phyloP scores from a whole-genome alignment of 1,140 invertebrate genomes.

The Drosophila persimilis region DNA sequence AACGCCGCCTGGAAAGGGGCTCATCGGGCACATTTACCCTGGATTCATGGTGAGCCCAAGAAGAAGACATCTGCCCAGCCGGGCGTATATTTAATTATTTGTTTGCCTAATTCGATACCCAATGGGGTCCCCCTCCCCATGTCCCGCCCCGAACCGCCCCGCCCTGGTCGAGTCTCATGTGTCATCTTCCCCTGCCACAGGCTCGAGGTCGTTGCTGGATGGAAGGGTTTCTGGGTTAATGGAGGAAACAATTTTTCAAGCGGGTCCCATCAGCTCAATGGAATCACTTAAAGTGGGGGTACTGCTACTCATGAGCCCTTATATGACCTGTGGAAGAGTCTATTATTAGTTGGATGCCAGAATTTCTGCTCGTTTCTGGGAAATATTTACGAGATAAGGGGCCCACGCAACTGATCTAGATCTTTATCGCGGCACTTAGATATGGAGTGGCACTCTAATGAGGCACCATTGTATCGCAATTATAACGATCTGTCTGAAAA shows the following conservation, averaged over 20 bases:
- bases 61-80: slow-evolving; percentile 60
- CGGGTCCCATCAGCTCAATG: not conserved
- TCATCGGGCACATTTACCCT: slow-evolving; percentile 51
- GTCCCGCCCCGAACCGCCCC: slow-evolving; percentile 6
- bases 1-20: slow-evolving; percentile 23
- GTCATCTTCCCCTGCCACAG: slow-evolving; percentile 26
- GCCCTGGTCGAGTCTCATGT: slow-evolving; percentile 20
- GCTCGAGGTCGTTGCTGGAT: not conserved
- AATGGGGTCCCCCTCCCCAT: slow-evolving; percentile 1
- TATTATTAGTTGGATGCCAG: too few relatives aligned
- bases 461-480: slow-evolving; percentile 37
- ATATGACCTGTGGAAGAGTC: not conserved
- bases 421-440: slow-evolving; percentile 33
- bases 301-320: too few relatives aligned
- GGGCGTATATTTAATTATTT: slow-evolving; percentile 75
- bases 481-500: slow-evolving; percentile 11
- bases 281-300: not conserved
- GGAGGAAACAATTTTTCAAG: slow-evolving; percentile 43
- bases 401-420: slow-evolving; percentile 21
- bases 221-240: slow-evolving; percentile 27
- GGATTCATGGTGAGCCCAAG: slow-evolving; percentile 73
- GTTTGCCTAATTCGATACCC: slow-evolving; percentile 66
- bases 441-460: slow-evolving; percentile 28
- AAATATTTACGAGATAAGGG: slow-evolving; percentile 5
- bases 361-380: slow-evolving; percentile 1